phyloP scores from a whole-genome alignment of 2,888 invertebrate species.

The Sarcophaga variegata region DNA sequence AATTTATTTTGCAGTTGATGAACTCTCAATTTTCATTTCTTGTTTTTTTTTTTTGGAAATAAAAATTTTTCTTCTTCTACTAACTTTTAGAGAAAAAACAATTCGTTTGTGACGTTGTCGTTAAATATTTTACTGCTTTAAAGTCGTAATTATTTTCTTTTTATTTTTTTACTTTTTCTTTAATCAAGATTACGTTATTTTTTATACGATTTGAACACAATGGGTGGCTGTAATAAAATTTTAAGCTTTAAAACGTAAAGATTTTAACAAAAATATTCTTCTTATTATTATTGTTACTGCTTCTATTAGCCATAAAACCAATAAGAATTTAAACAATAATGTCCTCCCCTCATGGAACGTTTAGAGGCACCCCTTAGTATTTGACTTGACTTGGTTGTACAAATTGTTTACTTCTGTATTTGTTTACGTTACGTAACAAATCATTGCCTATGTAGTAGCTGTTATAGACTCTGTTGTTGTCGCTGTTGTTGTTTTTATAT shows the following conservation, averaged over 20 bases:
- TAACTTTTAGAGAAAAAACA: too few relatives aligned
- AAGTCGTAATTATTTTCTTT: too few relatives aligned
- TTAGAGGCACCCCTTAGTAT: too few relatives aligned
- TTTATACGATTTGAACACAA: not conserved
- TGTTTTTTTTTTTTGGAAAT: too few relatives aligned
- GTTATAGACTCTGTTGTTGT: too few relatives aligned
- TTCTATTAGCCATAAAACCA: conserved; percentile 5
- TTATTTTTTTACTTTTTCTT: not conserved
- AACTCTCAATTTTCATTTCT: too few relatives aligned
- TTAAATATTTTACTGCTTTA: too few relatives aligned
- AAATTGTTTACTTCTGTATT: conserved; percentile 49
- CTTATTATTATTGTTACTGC: not conserved
- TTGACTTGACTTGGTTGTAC: not conserved
- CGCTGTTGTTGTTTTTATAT: conserved; percentile 68
- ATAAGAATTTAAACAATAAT: not conserved
- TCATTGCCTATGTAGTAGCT: conserved; percentile 64
- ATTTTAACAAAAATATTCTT: not conserved
- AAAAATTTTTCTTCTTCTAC: too few relatives aligned
- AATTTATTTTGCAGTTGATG: too few relatives aligned
- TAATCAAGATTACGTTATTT: not conserved
- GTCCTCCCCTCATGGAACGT: not conserved
- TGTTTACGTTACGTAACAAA: conserved; percentile 73
- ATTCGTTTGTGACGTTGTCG: too few relatives aligned
- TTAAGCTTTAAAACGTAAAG: too few relatives aligned
- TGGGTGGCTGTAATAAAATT: too few relatives aligned